These are phyloP conservation scores for Hypselothyrea guttata DNA, from an alignment of 2,888 invertebrate genomes.

Conservation along the genomic window DNA sequence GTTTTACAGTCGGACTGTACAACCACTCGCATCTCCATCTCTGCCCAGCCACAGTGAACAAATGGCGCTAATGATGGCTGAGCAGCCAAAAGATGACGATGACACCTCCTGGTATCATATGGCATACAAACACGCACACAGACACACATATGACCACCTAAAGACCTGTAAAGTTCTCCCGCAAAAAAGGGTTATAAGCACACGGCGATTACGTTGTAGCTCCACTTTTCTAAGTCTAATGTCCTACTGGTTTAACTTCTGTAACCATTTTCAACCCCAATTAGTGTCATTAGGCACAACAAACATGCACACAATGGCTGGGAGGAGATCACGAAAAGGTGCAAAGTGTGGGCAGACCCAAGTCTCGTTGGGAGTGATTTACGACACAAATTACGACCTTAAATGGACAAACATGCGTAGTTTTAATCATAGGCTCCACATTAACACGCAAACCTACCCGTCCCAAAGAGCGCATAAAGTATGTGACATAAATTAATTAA, in stretches of 20 bases:
- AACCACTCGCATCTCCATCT: background rate
- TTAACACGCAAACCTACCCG: constrained; percentile 51
- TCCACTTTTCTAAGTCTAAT: constrained; percentile 9
- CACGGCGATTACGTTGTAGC: constrained; percentile 46
- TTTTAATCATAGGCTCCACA: constrained; percentile 69
- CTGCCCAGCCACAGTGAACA: constrained; percentile 26
- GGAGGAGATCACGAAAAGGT: constrained; percentile 40
- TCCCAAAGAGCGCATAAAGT: constrained; percentile 63
- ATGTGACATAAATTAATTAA: constrained; percentile 74
- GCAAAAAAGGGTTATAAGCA: constrained; percentile 60
- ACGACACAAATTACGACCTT: constrained; percentile 71
- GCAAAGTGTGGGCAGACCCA: constrained; percentile 55
- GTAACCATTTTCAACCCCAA: constrained; percentile 61
- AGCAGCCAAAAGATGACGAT: constrained; percentile 48
- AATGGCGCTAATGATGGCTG: constrained; percentile 72
- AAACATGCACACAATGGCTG: constrained; percentile 38
- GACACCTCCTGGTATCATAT: constrained; percentile 53
- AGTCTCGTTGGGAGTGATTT: constrained; percentile 63
- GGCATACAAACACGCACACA: constrained; percentile 19
- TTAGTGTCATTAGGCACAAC: constrained; percentile 66
- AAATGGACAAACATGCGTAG: constrained; percentile 76
- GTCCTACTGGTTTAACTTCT: background rate
- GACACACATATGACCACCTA: constrained; percentile 47
- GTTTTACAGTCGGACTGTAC: constrained; percentile 44
- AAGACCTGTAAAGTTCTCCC: constrained; percentile 28